Evolutionary conservation across 2,888 invertebrate species (phyloP).

Genomic region (Oxycera nigricornis): DNA sequence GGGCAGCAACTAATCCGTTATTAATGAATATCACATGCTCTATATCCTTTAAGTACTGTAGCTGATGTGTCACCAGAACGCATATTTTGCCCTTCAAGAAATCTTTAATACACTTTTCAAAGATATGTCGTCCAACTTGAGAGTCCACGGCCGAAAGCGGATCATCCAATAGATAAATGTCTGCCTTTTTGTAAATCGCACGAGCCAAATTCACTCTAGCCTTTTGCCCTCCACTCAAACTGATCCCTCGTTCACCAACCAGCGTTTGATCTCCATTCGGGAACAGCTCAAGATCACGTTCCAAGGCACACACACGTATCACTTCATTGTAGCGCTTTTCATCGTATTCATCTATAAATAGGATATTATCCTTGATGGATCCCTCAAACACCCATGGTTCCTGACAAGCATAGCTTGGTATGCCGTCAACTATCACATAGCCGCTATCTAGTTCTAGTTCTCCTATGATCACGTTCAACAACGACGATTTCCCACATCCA

Average conservation of each 20-base stretch:
- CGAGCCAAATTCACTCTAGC: slow-evolving; percentile 79
- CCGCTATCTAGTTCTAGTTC: slow-evolving; percentile 74
- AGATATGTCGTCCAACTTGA: slow-evolving; percentile 77
- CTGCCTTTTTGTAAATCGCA: slow-evolving; percentile 75
- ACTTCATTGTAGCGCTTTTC: slow-evolving; percentile 65
- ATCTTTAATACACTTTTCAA: slow-evolving; percentile 73
- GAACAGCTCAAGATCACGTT: slow-evolving; percentile 70
- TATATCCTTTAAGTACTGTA: slow-evolving; percentile 69
- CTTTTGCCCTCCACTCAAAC: slow-evolving; percentile 77
- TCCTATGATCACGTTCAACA: slow-evolving; percentile 75
- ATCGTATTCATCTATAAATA: slow-evolving; percentile 80
- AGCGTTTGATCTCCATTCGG: slow-evolving; percentile 65
- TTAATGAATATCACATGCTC: slow-evolving; percentile 66
- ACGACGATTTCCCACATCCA: slow-evolving; percentile 78
- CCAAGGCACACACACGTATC: slow-evolving; percentile 68
- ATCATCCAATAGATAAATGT: slow-evolving; percentile 80
- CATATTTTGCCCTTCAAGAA: slow-evolving; percentile 69
- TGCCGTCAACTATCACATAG: slow-evolving; percentile 68
- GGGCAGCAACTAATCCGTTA: slow-evolving; percentile 59
- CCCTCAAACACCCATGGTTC: slow-evolving; percentile 83
- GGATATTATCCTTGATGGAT: slow-evolving; percentile 88
- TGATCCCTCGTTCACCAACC: slow-evolving; percentile 74
- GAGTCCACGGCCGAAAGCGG: slow-evolving; percentile 81
- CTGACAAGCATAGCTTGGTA: slow-evolving; percentile 78
- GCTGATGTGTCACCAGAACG: slow-evolving; percentile 75